These are phyloP conservation scores for Phylloscopus whistleri DNA, from an alignment of 2,113 vertebrate species.

Conservation along the genomic window DNA sequence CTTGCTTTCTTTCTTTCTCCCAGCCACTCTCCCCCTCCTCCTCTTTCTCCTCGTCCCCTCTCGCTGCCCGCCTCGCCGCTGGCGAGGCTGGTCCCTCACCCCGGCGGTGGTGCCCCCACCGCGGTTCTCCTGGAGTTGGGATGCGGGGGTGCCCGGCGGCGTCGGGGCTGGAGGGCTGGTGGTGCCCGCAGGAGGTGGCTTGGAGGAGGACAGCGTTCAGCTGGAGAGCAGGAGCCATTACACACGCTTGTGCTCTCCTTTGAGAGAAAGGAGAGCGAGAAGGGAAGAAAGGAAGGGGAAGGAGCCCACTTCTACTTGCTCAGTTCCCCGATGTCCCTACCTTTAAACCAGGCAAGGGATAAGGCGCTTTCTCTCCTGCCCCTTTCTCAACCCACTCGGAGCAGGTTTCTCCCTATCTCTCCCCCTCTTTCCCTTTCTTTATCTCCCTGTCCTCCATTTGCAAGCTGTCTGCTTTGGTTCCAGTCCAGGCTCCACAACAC, in stretches of 20 bases:
- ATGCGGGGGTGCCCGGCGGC: constrained; percentile 71
- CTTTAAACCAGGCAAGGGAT: constrained; percentile 39
- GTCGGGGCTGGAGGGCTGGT: constrained; percentile 59
- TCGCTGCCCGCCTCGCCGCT: constrained; percentile 37
- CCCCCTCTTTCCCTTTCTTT: constrained; percentile 76
- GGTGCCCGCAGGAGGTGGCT: constrained; percentile 69
- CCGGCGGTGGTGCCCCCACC: constrained; percentile 57
- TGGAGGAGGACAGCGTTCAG: constrained; percentile 77
- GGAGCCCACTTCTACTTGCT: constrained; percentile 67
- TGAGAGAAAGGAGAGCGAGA: constrained; percentile 57
- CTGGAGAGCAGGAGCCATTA: constrained; percentile 91
- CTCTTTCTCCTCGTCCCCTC: constrained; percentile 29
- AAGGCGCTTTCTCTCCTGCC: constrained; percentile 26
- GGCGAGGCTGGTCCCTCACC: constrained; percentile 66
- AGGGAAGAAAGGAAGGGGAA: constrained; percentile 61
- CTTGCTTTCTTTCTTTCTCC: not conserved
- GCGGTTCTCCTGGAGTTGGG: constrained; percentile 69
- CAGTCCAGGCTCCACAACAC: constrained; percentile 82
- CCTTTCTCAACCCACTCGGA: constrained; percentile 46
- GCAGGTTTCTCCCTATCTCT: constrained; percentile 34
- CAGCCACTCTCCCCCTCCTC: not conserved
- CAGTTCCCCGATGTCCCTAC: constrained; percentile 66
- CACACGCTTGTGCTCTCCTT: constrained; percentile 79
- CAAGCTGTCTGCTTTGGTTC: constrained; percentile 84
- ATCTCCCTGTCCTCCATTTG: constrained; percentile 84